Conservation (phyloP, 2,888 invertebrate genomes). For the Stenurella melanura region DNA sequence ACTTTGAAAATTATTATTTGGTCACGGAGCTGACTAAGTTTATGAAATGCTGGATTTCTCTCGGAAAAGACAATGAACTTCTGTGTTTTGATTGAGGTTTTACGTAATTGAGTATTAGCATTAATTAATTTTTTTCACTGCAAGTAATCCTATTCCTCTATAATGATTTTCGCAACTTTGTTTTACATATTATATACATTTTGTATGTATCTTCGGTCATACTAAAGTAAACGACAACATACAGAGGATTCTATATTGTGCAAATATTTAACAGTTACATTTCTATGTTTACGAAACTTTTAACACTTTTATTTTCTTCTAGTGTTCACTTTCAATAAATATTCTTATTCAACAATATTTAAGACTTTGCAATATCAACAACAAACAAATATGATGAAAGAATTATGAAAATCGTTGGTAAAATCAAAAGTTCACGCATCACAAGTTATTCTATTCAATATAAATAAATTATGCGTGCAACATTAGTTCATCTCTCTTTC, state of each 20-base stretch:
- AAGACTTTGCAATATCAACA: too few relatives aligned
- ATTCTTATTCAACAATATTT: too few relatives aligned
- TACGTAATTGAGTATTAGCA: conserved; percentile 9
- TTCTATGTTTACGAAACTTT: neutral
- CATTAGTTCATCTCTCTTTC: too few relatives aligned
- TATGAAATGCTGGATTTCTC: conserved; percentile 40
- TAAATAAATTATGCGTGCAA: too few relatives aligned
- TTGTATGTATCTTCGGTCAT: neutral
- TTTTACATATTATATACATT: too few relatives aligned
- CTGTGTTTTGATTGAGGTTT: conserved; percentile 30
- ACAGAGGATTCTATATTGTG: neutral
- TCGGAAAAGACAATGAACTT: conserved; percentile 41
- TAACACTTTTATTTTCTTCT: neutral
- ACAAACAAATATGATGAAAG: too few relatives aligned
- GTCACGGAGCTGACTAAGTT: conserved; percentile 20
- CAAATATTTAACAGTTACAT: neutral
- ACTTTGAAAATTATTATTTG: conserved; percentile 34
- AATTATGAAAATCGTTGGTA: too few relatives aligned
- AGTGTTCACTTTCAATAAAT: neutral
- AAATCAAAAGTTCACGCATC: too few relatives aligned
- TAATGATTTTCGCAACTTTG: neutral
- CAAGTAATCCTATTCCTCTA: neutral
- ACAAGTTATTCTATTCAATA: too few relatives aligned
- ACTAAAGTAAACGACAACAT: neutral
- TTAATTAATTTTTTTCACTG: conserved; percentile 17